phyloP scores from a whole-genome alignment of 2,113 vertebrate species.

The Ahaetulla prasina region DNA sequence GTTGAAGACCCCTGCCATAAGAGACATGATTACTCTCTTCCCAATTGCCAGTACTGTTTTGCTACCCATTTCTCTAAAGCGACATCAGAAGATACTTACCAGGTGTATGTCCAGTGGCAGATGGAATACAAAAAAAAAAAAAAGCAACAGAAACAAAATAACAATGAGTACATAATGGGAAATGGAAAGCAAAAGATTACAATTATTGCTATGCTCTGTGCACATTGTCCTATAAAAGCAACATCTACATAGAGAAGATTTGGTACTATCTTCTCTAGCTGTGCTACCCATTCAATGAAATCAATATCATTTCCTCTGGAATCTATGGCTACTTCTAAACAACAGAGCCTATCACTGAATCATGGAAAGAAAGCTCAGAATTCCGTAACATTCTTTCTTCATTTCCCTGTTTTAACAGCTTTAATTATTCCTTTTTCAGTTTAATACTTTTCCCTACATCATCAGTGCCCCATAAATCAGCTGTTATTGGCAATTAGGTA shows the following conservation, averaged over 20 bases:
- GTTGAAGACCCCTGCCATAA: not conserved
- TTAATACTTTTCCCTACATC: not conserved
- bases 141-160: not conserved
- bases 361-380: not conserved
- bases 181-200: not conserved
- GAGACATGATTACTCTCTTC: not conserved
- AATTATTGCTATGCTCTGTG: not conserved
- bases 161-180: not conserved
- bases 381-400: not conserved
- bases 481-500: not conserved
- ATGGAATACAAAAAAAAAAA: not conserved
- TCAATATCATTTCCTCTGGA: not conserved
- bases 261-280: not conserved
- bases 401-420: not conserved
- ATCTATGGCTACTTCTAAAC: not conserved
- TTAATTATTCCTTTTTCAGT: not conserved
- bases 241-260: too few species aligned
- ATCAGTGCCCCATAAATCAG: not conserved
- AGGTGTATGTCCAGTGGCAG: not conserved
- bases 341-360: not conserved
- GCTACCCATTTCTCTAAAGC: not conserved
- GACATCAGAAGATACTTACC: slow-evolving; percentile 17
- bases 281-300: not conserved
- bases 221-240: not conserved
- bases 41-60: not conserved